Evolutionary conservation across 2,888 invertebrate species (phyloP).

Genomic region (Chalcosyrphus nemorum): DNA sequence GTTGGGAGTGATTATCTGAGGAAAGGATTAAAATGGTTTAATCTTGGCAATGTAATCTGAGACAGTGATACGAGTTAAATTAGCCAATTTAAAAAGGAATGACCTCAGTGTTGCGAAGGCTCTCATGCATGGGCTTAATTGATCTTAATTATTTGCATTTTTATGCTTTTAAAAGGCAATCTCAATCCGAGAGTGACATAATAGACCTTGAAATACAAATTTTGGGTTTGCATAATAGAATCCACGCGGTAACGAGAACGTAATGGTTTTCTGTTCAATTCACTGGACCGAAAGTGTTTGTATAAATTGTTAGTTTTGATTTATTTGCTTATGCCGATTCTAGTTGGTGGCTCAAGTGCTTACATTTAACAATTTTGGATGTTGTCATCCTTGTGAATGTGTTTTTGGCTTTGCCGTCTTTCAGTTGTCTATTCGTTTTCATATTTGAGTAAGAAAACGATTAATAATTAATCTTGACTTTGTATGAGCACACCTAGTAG

Average conservation of each 20-base stretch:
- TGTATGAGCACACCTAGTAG: too few species aligned
- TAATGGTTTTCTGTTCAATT: background rate
- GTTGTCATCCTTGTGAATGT: too few species aligned
- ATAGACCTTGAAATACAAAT: slow-evolving; percentile 18
- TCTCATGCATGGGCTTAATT: slow-evolving; percentile 16
- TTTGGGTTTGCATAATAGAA: background rate
- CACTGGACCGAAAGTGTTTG: background rate
- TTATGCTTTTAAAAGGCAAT: background rate
- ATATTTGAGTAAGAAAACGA: too few species aligned
- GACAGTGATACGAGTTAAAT: slow-evolving; percentile 22
- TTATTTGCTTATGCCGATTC: background rate
- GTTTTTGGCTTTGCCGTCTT: too few species aligned
- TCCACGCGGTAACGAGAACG: background rate
- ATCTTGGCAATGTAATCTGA: slow-evolving; percentile 39
- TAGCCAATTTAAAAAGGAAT: slow-evolving; percentile 54
- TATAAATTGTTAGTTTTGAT: background rate
- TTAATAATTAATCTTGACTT: too few species aligned
- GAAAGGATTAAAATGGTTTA: slow-evolving; percentile 31
- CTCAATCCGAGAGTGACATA: background rate
- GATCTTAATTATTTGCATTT: background rate
- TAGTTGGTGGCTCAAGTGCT: too few species aligned
- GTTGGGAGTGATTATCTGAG: slow-evolving; percentile 21
- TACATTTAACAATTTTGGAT: too few species aligned
- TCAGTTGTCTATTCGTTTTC: too few species aligned
- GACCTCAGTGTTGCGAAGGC: slow-evolving; percentile 54